Percentiles rank a stretch among this genome's conserved stretches.
These are phyloP conservation scores for Rhopalosiphum padi DNA, from an alignment of 1,140 invertebrate species.

Conservation along the genomic window DNA sequence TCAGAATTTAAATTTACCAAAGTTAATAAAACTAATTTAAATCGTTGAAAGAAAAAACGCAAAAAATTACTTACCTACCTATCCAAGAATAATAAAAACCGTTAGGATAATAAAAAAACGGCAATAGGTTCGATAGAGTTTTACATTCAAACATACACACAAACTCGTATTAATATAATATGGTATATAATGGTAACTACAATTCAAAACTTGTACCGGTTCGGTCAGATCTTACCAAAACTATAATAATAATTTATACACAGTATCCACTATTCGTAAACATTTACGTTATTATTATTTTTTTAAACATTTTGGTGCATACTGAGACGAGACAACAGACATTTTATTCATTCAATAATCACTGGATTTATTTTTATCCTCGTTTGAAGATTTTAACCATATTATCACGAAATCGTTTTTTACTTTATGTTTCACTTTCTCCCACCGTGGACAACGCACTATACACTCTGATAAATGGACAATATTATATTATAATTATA, in stretches of 20 bases:
- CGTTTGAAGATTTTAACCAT: too few relatives aligned
- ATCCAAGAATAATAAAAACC: not conserved
- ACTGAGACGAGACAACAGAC: not conserved
- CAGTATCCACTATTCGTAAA: not conserved
- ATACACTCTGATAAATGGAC: not conserved
- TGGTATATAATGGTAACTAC: not conserved
- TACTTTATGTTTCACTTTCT: not conserved
- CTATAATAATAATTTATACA: not conserved
- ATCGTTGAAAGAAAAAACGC: not conserved
- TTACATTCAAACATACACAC: not conserved
- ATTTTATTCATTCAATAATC: not conserved
- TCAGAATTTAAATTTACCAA: not conserved
- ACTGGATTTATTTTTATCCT: too few relatives aligned
- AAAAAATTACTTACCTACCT: not conserved
- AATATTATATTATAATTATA: not conserved
- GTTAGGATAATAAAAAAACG: not conserved
- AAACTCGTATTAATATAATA: not conserved
- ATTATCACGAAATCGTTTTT: not conserved
- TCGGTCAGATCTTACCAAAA: not conserved
- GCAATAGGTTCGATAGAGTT: not conserved
- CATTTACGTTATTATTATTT: not conserved
- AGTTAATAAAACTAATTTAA: not conserved
- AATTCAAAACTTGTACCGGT: not conserved
- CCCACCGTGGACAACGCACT: not conserved
- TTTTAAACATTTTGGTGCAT: not conserved